Base-by-base conservation (phyloP, 2,113 vertebrate genomes). In the Megaceryle torquata region DNA sequence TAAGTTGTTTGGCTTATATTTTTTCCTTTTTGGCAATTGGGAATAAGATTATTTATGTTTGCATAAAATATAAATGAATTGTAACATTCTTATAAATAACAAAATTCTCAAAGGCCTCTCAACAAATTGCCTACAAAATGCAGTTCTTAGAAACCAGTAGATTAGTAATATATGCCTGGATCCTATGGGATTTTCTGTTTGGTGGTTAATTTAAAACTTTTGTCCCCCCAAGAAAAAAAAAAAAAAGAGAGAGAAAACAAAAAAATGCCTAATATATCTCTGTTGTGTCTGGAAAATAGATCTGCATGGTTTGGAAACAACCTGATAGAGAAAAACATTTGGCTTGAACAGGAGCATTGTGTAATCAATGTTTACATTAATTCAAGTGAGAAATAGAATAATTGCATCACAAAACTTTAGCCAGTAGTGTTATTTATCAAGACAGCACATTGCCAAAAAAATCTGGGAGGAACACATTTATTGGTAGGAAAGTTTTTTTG, bases 51-150 rank as follows among this genome's bases (percentile, higher is more conserved):
- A 95, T 93, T 91, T 48, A 94, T 69, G 76, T 93, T 79, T 87
- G 48, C 54, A 96, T 97, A 95, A 96, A 97, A 96, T 89, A 96
- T 95, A 97, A 94, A 96, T 94, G 92, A 94, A 87, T 70, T 86
- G 59, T 82, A 95, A 93, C 89, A 56, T 89, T 91, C 81, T 92
- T 96, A 72, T 94, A 89, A 93, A 91, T 93, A 96, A 96, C 59
- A 93, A 83, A 95, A 96, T 95, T 90, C 94, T 96, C 97, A 77
- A 79, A 97, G 89, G 93, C 31, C 50, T 90, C 63, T 85, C 96
- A 94, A 86, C 93, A 97, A 97, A 97, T 96, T 96, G 96, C 92
- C 64, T 95, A 88, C 84, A 94, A 95, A 96, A 93, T 70, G 68
- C 50, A 95, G 53, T 90, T 94, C 64, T 88, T 91, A 81, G 87